phyloP scores from a whole-genome alignment of 2,888 invertebrate species.

The Heliconius charithonia region DNA sequence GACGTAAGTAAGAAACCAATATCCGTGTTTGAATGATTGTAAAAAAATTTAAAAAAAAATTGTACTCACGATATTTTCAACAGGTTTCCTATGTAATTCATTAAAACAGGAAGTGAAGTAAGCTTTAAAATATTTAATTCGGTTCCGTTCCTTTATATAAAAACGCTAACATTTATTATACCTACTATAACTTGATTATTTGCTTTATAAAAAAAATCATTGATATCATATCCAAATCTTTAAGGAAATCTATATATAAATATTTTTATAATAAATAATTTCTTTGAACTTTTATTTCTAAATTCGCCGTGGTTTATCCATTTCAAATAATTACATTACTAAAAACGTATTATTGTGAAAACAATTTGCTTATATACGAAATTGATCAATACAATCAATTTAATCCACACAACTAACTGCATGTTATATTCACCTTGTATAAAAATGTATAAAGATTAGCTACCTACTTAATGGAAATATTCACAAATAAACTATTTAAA shows the following conservation, averaged over 20 bases:
- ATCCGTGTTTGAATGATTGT: not conserved
- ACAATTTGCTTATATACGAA: too few relatives aligned
- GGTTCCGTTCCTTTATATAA: not conserved
- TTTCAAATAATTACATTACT: too few relatives aligned
- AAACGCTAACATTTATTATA: not conserved
- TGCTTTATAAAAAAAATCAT: not conserved
- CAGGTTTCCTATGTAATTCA: not conserved
- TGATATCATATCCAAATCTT: not conserved
- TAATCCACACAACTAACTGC: too few relatives aligned
- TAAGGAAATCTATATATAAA: not conserved
- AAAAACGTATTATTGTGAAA: too few relatives aligned
- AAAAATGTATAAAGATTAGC: too few relatives aligned
- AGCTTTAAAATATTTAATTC: conserved; percentile 3
- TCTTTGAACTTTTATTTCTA: too few relatives aligned
- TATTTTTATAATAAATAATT: too few relatives aligned
- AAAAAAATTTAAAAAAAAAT: not conserved
- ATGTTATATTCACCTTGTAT: too few relatives aligned
- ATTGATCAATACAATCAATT: too few relatives aligned
- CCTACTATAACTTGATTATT: not conserved
- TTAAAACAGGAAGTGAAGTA: conserved; percentile 2
- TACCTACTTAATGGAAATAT: too few relatives aligned
- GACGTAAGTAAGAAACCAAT: not conserved
- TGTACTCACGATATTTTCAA: not conserved
- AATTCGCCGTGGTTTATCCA: too few relatives aligned
- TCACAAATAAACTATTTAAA: too few relatives aligned